Percentiles rank a stretch among this genome's conserved stretches.
Evolutionary conservation across 2,888 invertebrate genomes (phyloP).

Genomic region (Tolmerus cingulatus): DNA sequence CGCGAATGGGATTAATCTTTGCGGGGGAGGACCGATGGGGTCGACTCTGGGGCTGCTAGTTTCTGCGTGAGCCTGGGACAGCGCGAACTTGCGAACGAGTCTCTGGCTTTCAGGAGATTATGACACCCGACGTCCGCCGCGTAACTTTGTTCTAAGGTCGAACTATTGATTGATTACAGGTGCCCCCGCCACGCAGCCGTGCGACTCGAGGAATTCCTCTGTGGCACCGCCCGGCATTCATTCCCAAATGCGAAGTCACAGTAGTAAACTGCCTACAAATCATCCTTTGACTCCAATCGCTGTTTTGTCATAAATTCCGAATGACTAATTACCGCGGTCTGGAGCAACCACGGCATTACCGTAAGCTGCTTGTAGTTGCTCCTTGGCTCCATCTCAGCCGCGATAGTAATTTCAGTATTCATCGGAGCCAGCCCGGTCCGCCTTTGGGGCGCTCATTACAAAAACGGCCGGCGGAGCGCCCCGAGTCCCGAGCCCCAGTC

Average conservation of each 20-base stretch:
- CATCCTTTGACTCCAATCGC: conserved; percentile 39
- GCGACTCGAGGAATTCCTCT: neutral
- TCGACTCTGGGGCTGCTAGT: neutral
- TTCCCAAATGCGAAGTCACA: conserved; percentile 8
- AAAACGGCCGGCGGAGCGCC: neutral
- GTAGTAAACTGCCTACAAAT: conserved; percentile 33
- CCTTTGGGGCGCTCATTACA: conserved; percentile 14
- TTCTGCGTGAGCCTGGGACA: neutral
- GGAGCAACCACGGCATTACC: neutral
- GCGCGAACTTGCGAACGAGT: neutral
- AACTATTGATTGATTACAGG: conserved; percentile 6
- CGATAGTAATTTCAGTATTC: conserved; percentile 32
- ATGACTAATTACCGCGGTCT: conserved; percentile 46
- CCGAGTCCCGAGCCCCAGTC: neutral
- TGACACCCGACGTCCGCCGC: neutral
- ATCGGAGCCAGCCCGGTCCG: conserved; percentile 10
- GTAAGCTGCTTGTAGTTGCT: conserved; percentile 35
- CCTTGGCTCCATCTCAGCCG: neutral
- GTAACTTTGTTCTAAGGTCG: conserved; percentile 7
- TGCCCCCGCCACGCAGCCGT: neutral
- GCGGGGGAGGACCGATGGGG: neutral
- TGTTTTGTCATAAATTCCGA: conserved; percentile 47
- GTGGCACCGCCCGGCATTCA: neutral
- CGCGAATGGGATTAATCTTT: neutral
- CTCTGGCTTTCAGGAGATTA: neutral